Evolutionary conservation across 2,113 vertebrate species (phyloP).

Genomic region (Brienomyrus brachyistius): DNA sequence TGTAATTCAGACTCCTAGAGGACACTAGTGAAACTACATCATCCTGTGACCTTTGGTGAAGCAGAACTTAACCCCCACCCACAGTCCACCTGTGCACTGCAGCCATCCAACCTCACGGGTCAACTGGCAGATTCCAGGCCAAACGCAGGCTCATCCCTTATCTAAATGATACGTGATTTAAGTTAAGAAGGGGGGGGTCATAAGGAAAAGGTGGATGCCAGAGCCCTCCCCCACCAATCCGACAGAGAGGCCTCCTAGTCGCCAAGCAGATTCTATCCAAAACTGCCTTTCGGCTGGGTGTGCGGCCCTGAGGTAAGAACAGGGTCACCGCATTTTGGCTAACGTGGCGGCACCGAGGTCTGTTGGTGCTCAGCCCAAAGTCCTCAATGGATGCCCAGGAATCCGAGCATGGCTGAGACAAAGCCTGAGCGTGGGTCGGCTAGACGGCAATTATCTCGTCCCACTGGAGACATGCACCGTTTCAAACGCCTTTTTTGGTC

Average conservation of each 20-base stretch:
- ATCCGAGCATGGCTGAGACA: neutral
- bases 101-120: neutral
- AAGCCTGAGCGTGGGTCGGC: neutral
- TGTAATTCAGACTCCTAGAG: neutral
- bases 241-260: neutral
- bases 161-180: neutral
- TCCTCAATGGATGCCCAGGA: neutral
- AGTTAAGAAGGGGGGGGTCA: neutral
- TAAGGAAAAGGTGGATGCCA: neutral
- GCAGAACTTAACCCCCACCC: neutral
- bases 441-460: neutral
- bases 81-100: neutral
- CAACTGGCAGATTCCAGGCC: neutral
- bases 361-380: neutral
- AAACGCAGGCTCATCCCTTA: neutral
- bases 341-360: neutral
- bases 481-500: neutral
- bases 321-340: neutral
- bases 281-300: neutral
- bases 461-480: neutral
- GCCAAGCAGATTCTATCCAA: neutral
- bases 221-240: neutral
- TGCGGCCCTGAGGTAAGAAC: neutral
- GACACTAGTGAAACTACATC: neutral
- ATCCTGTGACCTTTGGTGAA: neutral